These are phyloP conservation scores for Pelusios castaneus DNA, from an alignment of 2,113 vertebrate genomes.

Conservation along the genomic window DNA sequence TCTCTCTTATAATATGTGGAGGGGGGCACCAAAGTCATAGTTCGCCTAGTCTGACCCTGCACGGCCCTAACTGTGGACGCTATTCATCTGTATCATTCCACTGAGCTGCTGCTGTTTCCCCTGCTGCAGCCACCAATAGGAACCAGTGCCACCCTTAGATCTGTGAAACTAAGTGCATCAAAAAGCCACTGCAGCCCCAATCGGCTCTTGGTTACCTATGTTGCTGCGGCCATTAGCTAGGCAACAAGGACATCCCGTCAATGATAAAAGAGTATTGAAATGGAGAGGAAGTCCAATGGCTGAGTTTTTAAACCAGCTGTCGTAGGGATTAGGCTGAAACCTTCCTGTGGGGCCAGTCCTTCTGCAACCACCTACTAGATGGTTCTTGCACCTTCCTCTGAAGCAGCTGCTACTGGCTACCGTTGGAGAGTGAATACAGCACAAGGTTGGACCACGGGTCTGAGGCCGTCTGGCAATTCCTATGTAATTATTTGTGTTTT, in stretches of 20 bases:
- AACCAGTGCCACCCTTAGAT: background rate
- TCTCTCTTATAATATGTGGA: too few species aligned
- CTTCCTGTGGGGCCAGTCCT: accelerated
- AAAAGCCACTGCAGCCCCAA: background rate
- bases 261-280: background rate
- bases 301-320: background rate
- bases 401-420: background rate
- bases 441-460: background rate
- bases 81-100: background rate
- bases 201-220: too few species aligned
- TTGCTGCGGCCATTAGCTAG: background rate
- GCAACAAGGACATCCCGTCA: background rate
- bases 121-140: background rate
- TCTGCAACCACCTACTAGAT: background rate
- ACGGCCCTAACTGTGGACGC: too few species aligned
- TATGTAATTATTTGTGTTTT: accelerated
- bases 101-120: background rate
- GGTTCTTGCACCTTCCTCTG: background rate
- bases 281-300: background rate
- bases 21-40: too few species aligned
- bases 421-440: background rate
- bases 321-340: background rate
- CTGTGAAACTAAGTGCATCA: background rate
- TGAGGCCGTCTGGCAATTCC: background rate
- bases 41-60: too few species aligned